phyloP scores from a whole-genome alignment of 2,113 vertebrate genomes.

The Psilopogon haemacephalus region DNA sequence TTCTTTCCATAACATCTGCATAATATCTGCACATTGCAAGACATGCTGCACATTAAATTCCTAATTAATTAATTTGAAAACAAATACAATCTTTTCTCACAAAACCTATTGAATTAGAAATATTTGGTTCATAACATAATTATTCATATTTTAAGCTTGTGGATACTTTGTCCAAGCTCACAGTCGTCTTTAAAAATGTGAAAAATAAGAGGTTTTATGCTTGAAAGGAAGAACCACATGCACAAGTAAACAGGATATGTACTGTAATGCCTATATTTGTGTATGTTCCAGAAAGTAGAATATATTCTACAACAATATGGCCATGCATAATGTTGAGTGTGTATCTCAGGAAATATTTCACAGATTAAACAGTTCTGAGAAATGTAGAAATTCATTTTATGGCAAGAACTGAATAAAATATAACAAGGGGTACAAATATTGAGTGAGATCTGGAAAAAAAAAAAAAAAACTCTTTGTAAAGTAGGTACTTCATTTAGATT shows the following conservation, averaged over 20 bases:
- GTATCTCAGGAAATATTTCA: background rate
- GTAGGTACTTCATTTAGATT: background rate
- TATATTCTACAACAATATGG: background rate
- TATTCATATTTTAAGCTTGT: background rate
- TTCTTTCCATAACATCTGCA: background rate
- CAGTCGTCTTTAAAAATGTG: background rate
- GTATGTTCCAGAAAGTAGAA: background rate
- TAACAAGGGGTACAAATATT: background rate
- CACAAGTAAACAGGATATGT: background rate
- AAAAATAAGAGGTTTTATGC: background rate
- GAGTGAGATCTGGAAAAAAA: background rate
- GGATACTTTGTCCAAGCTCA: background rate
- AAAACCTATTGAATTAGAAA: background rate
- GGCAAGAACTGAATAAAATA: background rate
- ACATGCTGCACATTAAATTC: background rate
- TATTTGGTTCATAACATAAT: accelerated
- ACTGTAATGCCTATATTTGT: background rate
- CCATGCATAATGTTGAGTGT: background rate
- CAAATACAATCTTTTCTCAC: background rate
- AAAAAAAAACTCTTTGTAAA: background rate
- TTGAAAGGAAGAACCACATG: background rate
- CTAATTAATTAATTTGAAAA: background rate
- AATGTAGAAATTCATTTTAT: background rate
- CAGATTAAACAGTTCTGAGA: background rate
- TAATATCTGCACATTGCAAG: background rate